phyloP scores from a whole-genome alignment of 2,888 invertebrate species.

The Chaitophorus viminalis region DNA sequence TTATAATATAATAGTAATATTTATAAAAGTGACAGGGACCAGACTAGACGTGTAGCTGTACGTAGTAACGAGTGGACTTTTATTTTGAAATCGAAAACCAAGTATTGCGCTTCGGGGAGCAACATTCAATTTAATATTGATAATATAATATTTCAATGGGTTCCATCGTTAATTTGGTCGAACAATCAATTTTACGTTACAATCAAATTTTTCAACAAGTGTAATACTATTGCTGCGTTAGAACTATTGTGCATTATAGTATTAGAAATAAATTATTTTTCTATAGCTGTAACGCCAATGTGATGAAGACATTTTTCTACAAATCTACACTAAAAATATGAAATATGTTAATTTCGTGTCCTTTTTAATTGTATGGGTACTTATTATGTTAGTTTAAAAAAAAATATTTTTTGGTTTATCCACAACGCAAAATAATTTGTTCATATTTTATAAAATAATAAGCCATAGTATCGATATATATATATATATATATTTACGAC shows the following conservation, averaged over 20 bases:
- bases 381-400: not conserved
- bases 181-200: not conserved
- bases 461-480: too few relatives aligned
- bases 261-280: not conserved
- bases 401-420: too few relatives aligned
- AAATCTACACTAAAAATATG: not conserved
- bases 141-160: not conserved
- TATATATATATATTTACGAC: too few relatives aligned
- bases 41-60: not conserved
- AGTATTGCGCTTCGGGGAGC: not conserved
- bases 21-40: not conserved
- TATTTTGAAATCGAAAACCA: not conserved
- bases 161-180: not conserved
- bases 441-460: too few relatives aligned
- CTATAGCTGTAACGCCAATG: not conserved
- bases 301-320: not conserved
- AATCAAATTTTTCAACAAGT: not conserved
- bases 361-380: not conserved
- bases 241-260: not conserved
- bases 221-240: not conserved
- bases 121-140: not conserved
- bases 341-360: too few relatives aligned
- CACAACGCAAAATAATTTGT: too few relatives aligned
- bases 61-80: not conserved
- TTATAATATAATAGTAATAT: not conserved